A percentile compares a stretch with the other conserved stretches of the same genome.
Conservation (phyloP, 2,888 invertebrate species). For the Dolichomitus sp. region DNA sequence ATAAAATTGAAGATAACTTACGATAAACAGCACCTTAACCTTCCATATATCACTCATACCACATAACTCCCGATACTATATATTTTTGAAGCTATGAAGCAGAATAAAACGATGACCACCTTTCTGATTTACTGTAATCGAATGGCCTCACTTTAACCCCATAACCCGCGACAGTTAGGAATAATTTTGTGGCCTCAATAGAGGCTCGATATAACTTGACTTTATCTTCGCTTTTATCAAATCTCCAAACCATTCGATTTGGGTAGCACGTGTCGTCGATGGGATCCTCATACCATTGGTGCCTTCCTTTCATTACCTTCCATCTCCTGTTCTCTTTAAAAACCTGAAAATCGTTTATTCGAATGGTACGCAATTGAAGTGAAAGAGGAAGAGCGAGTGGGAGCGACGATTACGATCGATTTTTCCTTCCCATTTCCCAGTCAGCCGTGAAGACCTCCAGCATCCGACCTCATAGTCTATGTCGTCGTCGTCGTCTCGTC, state of each 20-base stretch:
- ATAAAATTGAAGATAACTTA: constrained; percentile 22
- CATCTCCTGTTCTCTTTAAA: constrained; percentile 32
- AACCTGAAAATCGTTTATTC: constrained; percentile 63
- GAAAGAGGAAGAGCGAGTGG: constrained; percentile 51
- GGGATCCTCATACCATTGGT: constrained; percentile 27
- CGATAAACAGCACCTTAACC: constrained; percentile 17
- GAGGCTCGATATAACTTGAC: constrained; percentile 39
- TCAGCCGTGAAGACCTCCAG: constrained; percentile 43
- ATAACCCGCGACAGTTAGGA: constrained; percentile 36
- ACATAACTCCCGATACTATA: constrained; percentile 31
- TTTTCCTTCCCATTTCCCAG: constrained; percentile 49
- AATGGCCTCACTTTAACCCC: not conserved
- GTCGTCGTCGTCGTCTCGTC: constrained; percentile 23
- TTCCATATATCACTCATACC: not conserved
- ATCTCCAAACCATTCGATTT: constrained; percentile 46
- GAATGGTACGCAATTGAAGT: constrained; percentile 48
- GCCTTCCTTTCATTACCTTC: constrained; percentile 11
- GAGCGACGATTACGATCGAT: constrained; percentile 64
- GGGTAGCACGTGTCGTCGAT: constrained; percentile 50
- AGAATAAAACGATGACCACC: not conserved
- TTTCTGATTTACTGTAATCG: constrained; percentile 32
- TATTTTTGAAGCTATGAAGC: not conserved
- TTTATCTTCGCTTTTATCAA: constrained; percentile 24
- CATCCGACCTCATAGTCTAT: constrained; percentile 31
- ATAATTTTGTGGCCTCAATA: constrained; percentile 42